Evolutionary conservation across 2,113 vertebrate species (phyloP).

Genomic region (Bujurquina vittata): DNA sequence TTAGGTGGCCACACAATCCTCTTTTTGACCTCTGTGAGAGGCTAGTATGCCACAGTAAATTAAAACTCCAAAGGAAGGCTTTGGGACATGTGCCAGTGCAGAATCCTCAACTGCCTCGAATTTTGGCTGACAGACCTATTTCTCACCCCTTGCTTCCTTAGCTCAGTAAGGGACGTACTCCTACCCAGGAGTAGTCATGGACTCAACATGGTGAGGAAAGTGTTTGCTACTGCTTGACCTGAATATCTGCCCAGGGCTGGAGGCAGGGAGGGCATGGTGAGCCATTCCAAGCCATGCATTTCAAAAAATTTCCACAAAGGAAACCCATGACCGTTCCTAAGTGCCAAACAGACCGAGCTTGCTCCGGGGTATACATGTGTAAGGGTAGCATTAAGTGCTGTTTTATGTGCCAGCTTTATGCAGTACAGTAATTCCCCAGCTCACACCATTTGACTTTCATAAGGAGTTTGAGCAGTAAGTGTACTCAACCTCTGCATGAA

Average conservation of each 20-base stretch:
- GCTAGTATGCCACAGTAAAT: conserved; percentile 54
- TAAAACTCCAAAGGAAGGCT: conserved; percentile 55
- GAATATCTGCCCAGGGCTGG: conserved; percentile 80
- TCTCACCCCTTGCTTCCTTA: background rate
- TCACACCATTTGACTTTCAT: conserved; percentile 64
- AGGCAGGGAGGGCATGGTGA: conserved; percentile 38
- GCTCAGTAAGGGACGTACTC: conserved; percentile 23
- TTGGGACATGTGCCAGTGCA: conserved; percentile 47
- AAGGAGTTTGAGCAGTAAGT: conserved; percentile 62
- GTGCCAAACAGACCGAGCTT: conserved; percentile 63
- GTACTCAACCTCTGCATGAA: conserved; percentile 47
- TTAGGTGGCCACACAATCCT: conserved; percentile 49
- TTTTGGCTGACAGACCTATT: conserved; percentile 44
- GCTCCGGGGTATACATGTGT: conserved; percentile 48
- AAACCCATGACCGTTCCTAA: conserved; percentile 63
- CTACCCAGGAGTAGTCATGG: conserved; percentile 10
- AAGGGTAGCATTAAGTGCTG: conserved; percentile 48
- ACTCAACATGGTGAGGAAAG: conserved; percentile 34
- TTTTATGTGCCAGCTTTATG: conserved; percentile 47
- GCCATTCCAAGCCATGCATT: conserved; percentile 46
- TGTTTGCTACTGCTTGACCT: conserved; percentile 81
- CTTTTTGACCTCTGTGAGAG: conserved; percentile 62
- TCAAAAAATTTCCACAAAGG: conserved; percentile 37
- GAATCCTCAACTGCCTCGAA: conserved; percentile 41
- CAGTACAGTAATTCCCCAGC: conserved; percentile 37